These are phyloP conservation scores for Gnathonemus longibarbis DNA, from an alignment of 2,113 vertebrate species.

Conservation along the genomic window DNA sequence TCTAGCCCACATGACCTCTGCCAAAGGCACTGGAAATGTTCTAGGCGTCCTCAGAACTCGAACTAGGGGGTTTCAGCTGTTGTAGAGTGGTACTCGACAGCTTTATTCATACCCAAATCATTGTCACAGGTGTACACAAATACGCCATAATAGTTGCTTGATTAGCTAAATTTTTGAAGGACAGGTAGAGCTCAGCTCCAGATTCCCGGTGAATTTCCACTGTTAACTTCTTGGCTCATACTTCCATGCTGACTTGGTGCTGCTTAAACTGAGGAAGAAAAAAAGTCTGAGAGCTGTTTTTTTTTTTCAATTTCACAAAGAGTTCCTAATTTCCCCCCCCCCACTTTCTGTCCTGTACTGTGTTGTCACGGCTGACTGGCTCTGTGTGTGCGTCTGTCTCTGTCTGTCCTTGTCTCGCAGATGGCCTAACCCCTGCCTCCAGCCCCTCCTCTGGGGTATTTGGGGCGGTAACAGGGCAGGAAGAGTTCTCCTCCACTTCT, in stretches of 20 bases:
- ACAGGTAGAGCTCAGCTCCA: neutral
- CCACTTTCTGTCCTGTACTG: neutral
- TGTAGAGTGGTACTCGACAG: neutral
- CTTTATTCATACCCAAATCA: neutral
- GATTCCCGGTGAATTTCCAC: neutral
- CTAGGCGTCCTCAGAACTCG: neutral
- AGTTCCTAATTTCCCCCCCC: neutral
- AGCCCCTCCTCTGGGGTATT: conserved; percentile 75
- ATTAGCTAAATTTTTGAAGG: neutral
- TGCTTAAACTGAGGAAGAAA: neutral
- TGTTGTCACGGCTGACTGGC: conserved; percentile 19
- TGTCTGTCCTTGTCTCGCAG: conserved; percentile 46
- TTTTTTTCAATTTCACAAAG: conserved; percentile 9
- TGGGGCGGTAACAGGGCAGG: conserved; percentile 46
- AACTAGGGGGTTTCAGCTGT: neutral
- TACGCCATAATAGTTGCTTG: neutral
- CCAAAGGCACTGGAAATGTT: neutral
- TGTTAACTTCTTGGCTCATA: neutral
- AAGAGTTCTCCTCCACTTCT: conserved; percentile 55
- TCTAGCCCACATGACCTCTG: neutral
- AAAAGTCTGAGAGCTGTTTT: neutral
- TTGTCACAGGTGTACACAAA: neutral
- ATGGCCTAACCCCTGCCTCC: conserved; percentile 83
- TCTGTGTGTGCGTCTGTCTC: neutral
- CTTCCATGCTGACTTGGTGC: neutral